Evolutionary conservation across 2,888 invertebrate species (phyloP), one percentile per base, ranked within the genome.

Genomic region (Andrena marginata): DNA sequence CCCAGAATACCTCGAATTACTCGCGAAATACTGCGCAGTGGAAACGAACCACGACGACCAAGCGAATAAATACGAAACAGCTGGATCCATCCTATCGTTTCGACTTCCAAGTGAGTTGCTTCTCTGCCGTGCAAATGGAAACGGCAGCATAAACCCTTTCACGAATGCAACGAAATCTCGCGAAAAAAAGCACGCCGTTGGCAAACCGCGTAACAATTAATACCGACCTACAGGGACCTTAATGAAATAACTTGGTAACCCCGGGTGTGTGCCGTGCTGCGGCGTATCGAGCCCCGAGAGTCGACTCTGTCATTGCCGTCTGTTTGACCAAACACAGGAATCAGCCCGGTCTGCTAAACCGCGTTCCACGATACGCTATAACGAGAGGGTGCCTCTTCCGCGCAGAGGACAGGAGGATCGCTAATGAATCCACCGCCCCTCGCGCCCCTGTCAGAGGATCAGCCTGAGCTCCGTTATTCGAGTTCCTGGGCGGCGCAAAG

Each of bases 291-390:
- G 63, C 54, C 51, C 20, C 56, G 56, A 26, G 78, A 71, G 76
- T 78, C 74, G 74, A 67, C 73, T 82, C 87, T 86, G 89, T 89
- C 90, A 89, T 88, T 86, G 87, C 85, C 88, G 83, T 87, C 88
- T 89, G 89, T 91, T 91, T 91, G 88, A 86, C 88, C 89, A 90
- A 91, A 91, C 90, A 87, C 74, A 84, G 89, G 80, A 91, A 91
- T 91, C 89, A 89, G 82, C 85, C 84, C 80, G 76, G 81, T 20
- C 80, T 74, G 72, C 77, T 80, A 82, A 78, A 83, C 80, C 81
- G 79, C 84, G 82, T 82, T 84, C 72, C 85, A 77, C 88, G 87
- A 89, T 86, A 84, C 84, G 51, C 31, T 33, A 48, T 42, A 67
- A 51, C 72, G 77, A 63, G 75, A 79, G 81, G 82, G 87, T 77